Percentiles rank a stretch among this genome's conserved stretches.
Conservation (phyloP, 2,888 invertebrate species). For the Leptarthrus brevirostris region DNA sequence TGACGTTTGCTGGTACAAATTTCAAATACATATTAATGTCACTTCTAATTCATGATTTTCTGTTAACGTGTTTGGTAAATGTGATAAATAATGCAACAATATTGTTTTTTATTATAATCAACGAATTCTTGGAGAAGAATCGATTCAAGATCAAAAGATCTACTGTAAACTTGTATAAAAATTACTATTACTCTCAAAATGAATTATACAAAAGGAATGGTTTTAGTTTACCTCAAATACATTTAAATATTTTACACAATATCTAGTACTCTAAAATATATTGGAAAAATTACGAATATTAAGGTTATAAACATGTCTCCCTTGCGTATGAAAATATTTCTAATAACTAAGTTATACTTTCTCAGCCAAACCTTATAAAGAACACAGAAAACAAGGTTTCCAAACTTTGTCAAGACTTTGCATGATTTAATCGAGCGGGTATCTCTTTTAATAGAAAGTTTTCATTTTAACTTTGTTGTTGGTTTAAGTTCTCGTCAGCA, state of each 20-base stretch:
- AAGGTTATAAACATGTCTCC: conserved; percentile 33
- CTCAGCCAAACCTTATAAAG: conserved; percentile 27
- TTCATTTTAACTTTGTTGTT: conserved; percentile 61
- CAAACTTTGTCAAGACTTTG: not conserved
- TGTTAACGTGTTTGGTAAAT: conserved; percentile 19
- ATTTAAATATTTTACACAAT: conserved; percentile 44
- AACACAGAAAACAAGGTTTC: conserved; percentile 48
- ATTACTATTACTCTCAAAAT: conserved; percentile 32
- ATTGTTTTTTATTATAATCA: conserved; percentile 1
- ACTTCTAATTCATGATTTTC: too few relatives aligned
- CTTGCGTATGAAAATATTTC: conserved; percentile 43
- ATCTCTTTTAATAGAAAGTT: not conserved
- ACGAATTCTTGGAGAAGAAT: conserved; percentile 23
- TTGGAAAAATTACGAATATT: conserved; percentile 39
- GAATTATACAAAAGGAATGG: conserved; percentile 47
- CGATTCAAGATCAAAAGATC: conserved; percentile 35
- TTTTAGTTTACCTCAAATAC: conserved; percentile 33
- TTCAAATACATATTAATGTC: too few relatives aligned
- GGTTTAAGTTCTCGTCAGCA: conserved; percentile 81
- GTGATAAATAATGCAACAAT: conserved; percentile 22
- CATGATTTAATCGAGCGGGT: too few relatives aligned
- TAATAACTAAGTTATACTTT: conserved; percentile 4
- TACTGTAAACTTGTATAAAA: conserved; percentile 38
- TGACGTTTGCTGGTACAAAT: too few relatives aligned
- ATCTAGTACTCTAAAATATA: conserved; percentile 36